Base-by-base conservation (phyloP, 2,888 invertebrate species). In the Meiosimyza platycephala region DNA sequence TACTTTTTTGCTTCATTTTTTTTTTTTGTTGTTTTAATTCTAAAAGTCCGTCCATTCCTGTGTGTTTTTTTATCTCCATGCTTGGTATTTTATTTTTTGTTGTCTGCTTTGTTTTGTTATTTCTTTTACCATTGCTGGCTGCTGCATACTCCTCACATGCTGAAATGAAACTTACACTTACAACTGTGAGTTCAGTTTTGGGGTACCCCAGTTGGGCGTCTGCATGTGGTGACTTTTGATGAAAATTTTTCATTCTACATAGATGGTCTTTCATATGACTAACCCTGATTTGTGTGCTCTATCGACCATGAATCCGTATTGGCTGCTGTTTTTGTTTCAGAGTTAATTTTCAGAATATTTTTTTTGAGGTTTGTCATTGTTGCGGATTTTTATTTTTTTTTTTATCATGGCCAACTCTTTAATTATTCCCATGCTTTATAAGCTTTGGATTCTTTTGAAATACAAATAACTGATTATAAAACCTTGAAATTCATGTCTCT, bases 271-370 rank as follows among this genome's bases (percentile, higher is more conserved):
- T 28, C 4, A 6, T 65, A 52, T 62, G 70, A 60, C 62, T 62
- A 52, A 70, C 70, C 16, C 59, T 72, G 64, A 73, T 70, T 75
- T 71, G 66, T 52, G 59, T 74, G 72, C 57, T 71, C 75, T 18
- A 75, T 76, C 74, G 69, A 75, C 72, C 76, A 77, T 76, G 74
- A 74, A 74, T 75, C 76, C 77, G 74, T 59, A 50, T 57, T 48
- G 33, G 28, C 55, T 16, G 40, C 40, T 40, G 40, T 40, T 40
- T 40, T 40, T 40, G 40, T 40, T 40, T 40, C 40, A 40, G 40
- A 40, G 40, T 40, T 40, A 9, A 6, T 47, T 62, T 62, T 33
- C 33, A 33, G 6, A 62, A 33, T 62, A n/a, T 40, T 28, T 33
- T 28, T 33, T 62, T 33, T 28, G 15, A 40, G 60, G 9, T 62